Evolutionary conservation across 2,113 vertebrate genomes (phyloP).

Genomic region (Isichthys henryi): DNA sequence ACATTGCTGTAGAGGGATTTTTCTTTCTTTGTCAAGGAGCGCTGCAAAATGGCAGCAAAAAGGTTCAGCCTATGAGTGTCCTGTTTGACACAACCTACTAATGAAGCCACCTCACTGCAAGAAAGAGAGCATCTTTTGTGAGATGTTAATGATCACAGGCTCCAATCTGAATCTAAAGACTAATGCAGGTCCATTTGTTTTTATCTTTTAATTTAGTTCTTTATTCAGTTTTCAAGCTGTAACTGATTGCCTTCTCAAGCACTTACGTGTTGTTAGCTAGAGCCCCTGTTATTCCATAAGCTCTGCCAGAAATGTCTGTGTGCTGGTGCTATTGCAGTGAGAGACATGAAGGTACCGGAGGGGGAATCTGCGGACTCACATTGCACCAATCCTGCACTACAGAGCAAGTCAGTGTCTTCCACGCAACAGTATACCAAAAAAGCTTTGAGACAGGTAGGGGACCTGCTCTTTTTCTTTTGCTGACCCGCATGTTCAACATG

Average conservation of each 20-base stretch:
- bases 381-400: conserved; percentile 61
- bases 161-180: not conserved
- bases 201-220: not conserved
- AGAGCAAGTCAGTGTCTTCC: conserved; percentile 75
- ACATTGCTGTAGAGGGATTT: not conserved
- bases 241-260: not conserved
- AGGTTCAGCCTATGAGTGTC: not conserved
- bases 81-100: not conserved
- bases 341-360: conserved; percentile 65
- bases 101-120: not conserved
- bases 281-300: not conserved
- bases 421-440: conserved; percentile 80
- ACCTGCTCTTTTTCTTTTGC: not conserved
- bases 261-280: not conserved
- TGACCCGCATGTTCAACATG: not conserved
- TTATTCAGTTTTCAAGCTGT: not conserved
- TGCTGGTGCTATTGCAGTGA: conserved; percentile 57
- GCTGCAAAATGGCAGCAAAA: not conserved
- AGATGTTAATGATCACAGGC: not conserved
- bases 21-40: not conserved
- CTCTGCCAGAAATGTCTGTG: not conserved
- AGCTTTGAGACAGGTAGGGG: conserved; percentile 75
- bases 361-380: conserved; percentile 62
- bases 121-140: not conserved
- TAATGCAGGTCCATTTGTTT: not conserved